Conservation (phyloP, 2,888 invertebrate species). For the Drosophila phalerata region DNA sequence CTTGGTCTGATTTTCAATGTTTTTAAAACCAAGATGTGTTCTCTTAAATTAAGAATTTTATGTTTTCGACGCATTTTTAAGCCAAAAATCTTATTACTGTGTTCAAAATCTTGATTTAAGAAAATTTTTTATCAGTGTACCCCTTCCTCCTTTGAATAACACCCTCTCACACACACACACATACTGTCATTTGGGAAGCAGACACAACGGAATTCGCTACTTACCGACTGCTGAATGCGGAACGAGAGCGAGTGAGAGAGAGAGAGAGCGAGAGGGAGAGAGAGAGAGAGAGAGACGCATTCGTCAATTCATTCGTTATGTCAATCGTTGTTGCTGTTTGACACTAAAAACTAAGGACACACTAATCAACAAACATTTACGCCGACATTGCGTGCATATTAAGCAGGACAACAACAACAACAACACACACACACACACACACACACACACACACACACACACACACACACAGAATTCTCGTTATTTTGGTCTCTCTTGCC, state of each 20-base stretch:
- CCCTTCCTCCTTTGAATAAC: background rate
- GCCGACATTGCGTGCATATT: conserved; percentile 81
- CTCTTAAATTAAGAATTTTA: too few species aligned
- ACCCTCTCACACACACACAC: too few species aligned
- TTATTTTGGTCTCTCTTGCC: background rate
- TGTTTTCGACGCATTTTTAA: too few species aligned
- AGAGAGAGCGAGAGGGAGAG: too few species aligned
- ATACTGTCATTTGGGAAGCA: background rate
- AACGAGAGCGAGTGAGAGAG: too few species aligned
- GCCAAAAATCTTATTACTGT: too few species aligned
- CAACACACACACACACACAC: background rate
- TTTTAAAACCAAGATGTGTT: too few species aligned
- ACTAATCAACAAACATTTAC: conserved; percentile 81
- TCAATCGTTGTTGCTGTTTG: conserved; percentile 32
- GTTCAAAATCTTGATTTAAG: too few species aligned
- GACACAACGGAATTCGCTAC: conserved; percentile 15
- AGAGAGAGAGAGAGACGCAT: conserved; percentile 45
- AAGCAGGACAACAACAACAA: conserved; percentile 57
- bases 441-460: background rate
- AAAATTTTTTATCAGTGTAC: too few species aligned
- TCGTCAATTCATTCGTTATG: conserved; percentile 47
- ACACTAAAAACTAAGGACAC: conserved; percentile 73
- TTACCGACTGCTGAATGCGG: conserved; percentile 13
- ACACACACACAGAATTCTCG: background rate
- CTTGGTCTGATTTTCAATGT: too few species aligned